phyloP scores from a whole-genome alignment of 2,888 invertebrate species.

The Noctua comes region DNA sequence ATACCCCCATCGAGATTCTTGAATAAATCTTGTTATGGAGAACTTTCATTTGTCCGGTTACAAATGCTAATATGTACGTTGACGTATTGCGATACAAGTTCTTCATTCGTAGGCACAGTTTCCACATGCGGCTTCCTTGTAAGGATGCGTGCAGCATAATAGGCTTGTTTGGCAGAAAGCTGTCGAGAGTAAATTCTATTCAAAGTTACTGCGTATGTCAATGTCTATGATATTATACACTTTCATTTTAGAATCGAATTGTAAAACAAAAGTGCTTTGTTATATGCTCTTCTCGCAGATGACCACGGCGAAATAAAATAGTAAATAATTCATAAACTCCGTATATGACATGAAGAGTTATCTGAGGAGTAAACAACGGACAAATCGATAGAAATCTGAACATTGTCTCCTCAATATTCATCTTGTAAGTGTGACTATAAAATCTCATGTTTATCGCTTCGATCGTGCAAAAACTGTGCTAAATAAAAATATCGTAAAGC shows the following conservation, averaged over 20 bases:
- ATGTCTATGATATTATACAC: conserved; percentile 50
- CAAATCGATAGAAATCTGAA: conserved; percentile 43
- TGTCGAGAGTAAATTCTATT: conserved; percentile 55
- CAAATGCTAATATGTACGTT: conserved; percentile 49
- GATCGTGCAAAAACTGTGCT: conserved; percentile 46
- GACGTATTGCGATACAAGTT: conserved; percentile 55
- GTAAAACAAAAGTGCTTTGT: conserved; percentile 24
- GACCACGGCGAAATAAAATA: conserved; percentile 27
- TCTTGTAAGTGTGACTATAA: conserved; percentile 36
- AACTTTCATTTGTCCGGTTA: conserved; percentile 63
- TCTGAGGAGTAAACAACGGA: conserved; percentile 14
- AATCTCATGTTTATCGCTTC: conserved; percentile 47
- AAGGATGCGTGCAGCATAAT: conserved; percentile 44
- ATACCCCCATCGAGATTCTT: conserved; percentile 22
- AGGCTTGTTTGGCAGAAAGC: conserved; percentile 53
- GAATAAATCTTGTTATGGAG: conserved; percentile 57
- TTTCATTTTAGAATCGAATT: conserved; percentile 52
- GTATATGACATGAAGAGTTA: conserved; percentile 22
- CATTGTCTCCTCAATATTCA: conserved; percentile 26
- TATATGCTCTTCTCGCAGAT: conserved; percentile 24
- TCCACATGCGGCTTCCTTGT: conserved; percentile 51
- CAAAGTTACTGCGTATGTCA: conserved; percentile 37
- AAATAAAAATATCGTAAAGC: conserved; percentile 62
- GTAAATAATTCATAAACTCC: conserved; percentile 49
- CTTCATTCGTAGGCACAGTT: conserved; percentile 51